Conservation (phyloP, 2,888 invertebrate species). For the Orthonevra nobilis region DNA sequence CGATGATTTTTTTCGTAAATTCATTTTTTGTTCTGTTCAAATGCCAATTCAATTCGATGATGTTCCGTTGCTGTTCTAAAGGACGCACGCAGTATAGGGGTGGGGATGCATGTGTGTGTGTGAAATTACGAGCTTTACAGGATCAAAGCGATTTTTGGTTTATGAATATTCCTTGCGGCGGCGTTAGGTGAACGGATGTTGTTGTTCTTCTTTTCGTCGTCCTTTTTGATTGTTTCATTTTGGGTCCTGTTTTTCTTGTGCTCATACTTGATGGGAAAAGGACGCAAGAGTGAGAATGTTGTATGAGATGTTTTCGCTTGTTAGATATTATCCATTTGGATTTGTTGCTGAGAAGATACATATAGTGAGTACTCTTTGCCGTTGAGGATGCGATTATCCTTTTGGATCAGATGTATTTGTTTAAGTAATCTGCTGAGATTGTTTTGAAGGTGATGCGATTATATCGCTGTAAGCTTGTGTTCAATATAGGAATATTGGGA, state of each 20-base stretch:
- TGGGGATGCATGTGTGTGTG: slow-evolving; percentile 20
- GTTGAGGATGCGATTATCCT: slow-evolving; percentile 29
- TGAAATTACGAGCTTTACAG: slow-evolving; percentile 60
- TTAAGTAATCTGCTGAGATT: neutral
- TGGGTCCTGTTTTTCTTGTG: neutral
- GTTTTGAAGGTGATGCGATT: neutral
- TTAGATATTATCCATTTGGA: slow-evolving; percentile 44
- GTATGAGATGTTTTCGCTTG: slow-evolving; percentile 34
- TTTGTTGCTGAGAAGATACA: slow-evolving; percentile 26
- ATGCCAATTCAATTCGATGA: slow-evolving; percentile 62
- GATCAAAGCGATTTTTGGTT: slow-evolving; percentile 58
- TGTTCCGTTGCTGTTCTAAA: slow-evolving; percentile 34
- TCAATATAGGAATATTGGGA: neutral
- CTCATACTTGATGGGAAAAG: too few species aligned
- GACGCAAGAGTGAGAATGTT: too few species aligned
- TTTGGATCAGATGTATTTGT: slow-evolving; percentile 27
- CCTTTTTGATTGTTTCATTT: slow-evolving; percentile 55
- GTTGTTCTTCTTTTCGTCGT: slow-evolving; percentile 8
- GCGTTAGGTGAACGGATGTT: slow-evolving; percentile 33
- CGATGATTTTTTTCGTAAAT: neutral
- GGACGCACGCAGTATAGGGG: neutral
- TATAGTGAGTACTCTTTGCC: too few species aligned
- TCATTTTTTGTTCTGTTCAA: slow-evolving; percentile 2
- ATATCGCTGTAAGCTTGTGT: neutral
- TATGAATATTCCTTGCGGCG: slow-evolving; percentile 60